A percentile compares a stretch with the other conserved stretches of the same genome.
phyloP scores from a whole-genome alignment of 2,113 vertebrate species.

The Aviceda subcristata region DNA sequence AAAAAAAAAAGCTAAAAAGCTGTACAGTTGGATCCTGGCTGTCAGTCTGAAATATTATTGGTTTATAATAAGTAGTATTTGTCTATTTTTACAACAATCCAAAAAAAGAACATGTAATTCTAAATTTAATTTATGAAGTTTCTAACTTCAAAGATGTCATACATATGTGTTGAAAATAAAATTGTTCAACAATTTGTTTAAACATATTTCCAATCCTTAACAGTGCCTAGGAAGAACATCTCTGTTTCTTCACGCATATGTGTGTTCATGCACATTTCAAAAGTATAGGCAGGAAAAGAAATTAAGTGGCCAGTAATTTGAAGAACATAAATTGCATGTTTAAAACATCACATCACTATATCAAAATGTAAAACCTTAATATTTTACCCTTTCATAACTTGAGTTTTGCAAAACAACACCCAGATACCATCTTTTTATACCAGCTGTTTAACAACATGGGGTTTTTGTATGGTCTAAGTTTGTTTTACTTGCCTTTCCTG shows the following conservation, averaged over 20 bases:
- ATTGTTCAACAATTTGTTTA: neutral
- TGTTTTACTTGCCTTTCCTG: neutral
- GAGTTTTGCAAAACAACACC: neutral
- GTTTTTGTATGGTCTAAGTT: neutral
- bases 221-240: neutral
- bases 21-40: neutral
- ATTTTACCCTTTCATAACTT: neutral
- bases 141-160: neutral
- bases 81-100: neutral
- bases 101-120: neutral
- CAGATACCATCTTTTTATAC: neutral
- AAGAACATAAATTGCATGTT: neutral
- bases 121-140: neutral
- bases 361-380: neutral
- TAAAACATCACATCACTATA: neutral
- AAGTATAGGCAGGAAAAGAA: neutral
- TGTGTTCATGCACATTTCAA: rapidly evolving
- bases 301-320: neutral
- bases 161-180: neutral
- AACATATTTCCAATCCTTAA: neutral
- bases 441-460: neutral
- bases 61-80: neutral
- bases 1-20: no score
- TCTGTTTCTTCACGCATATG: neutral
- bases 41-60: neutral